A percentile compares a stretch with the other conserved stretches of the same genome.
These are phyloP conservation scores for Junonia oenone DNA, from an alignment of 2,888 invertebrate species.

Conservation along the genomic window DNA sequence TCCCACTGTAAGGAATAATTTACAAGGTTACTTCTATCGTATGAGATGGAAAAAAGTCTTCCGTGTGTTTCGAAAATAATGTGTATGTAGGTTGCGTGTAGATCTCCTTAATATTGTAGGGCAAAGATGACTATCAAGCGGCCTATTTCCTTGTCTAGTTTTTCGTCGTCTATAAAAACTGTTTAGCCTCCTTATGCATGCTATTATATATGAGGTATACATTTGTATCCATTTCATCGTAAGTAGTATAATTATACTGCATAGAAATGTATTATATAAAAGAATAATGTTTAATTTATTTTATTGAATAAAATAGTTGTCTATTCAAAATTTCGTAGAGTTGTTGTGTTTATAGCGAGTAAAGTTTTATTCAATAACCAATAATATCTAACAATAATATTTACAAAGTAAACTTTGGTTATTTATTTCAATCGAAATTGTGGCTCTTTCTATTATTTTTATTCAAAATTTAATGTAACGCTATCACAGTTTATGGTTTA, in stretches of 20 bases:
- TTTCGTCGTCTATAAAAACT: not conserved
- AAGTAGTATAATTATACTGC: no score
- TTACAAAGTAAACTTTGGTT: constrained; percentile 7
- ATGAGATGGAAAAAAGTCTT: not conserved
- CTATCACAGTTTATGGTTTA: not conserved
- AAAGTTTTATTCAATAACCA: constrained; percentile 16
- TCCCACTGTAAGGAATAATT: no score
- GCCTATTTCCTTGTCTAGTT: not conserved
- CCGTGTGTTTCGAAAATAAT: not conserved
- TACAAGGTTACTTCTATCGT: no score
- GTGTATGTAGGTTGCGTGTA: not conserved
- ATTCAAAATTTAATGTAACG: not conserved
- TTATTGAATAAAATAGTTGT: constrained; percentile 12
- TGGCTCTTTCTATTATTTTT: not conserved
- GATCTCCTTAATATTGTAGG: not conserved
- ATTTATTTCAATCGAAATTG: constrained; percentile 1
- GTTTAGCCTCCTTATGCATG: no score
- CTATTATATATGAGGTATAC: no score
- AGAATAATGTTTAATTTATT: no score
- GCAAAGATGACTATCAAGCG: not conserved
- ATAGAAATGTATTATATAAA: no score
- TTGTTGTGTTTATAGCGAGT: constrained; percentile 12
- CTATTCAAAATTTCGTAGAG: constrained; percentile 10
- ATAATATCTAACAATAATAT: constrained; percentile 13
- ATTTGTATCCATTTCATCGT: no score